Conservation (phyloP, 2,888 invertebrate species). For the Tethea ocularis region DNA sequence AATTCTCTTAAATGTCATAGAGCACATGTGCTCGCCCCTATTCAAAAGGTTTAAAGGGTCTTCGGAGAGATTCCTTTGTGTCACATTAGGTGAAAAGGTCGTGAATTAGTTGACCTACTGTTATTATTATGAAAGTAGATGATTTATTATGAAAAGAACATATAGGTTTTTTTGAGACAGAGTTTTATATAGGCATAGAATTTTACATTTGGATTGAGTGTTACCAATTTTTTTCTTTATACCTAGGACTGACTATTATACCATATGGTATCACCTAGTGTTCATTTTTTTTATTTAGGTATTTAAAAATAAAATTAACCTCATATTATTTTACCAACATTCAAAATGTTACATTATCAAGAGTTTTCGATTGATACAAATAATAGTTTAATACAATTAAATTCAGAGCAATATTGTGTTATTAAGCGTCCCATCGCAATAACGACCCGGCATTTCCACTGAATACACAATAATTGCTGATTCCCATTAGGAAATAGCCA, state of each 20-base stretch:
- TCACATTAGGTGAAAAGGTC: conserved; percentile 47
- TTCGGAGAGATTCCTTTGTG: conserved; percentile 43
- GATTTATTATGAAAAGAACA: conserved; percentile 6
- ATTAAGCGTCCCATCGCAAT: conserved; percentile 24
- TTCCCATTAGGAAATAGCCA: conserved; percentile 48
- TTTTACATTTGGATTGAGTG: too few species aligned
- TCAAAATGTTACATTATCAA: too few species aligned
- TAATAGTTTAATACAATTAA: too few species aligned
- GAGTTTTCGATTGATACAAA: too few species aligned
- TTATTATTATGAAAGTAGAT: conserved; percentile 34
- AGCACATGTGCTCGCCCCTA: conserved; percentile 54
- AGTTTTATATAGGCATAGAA: too few species aligned
- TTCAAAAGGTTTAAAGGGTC: conserved; percentile 54
- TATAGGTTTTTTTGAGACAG: too few species aligned
- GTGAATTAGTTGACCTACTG: conserved; percentile 50
- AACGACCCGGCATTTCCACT: conserved; percentile 13
- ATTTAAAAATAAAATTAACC: too few species aligned
- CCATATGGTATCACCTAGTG: too few species aligned
- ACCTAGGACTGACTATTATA: too few species aligned
- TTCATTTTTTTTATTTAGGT: too few species aligned
- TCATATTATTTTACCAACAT: too few species aligned
- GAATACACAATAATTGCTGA: conserved; percentile 32
- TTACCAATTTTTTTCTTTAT: too few species aligned
- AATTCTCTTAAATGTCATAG: conserved; percentile 57
- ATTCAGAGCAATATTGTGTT: conserved; percentile 19